Percentiles rank a stretch among this genome's conserved stretches.
Evolutionary conservation across 1,140 invertebrate species (phyloP).

Genomic region (Prorops nasuta): DNA sequence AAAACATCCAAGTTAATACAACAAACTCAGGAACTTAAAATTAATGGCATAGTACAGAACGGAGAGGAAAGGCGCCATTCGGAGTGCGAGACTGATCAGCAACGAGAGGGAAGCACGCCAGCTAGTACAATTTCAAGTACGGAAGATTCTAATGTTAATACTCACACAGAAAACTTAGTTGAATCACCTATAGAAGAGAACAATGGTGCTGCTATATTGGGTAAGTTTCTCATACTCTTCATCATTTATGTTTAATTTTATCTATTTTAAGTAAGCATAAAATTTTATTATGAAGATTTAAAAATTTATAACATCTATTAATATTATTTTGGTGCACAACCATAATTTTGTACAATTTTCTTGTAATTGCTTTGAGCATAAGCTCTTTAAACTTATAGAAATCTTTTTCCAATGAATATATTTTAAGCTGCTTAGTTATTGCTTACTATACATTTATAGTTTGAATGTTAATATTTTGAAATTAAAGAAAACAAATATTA

Average conservation of each 20-base stretch:
- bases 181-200: slow-evolving; percentile 44
- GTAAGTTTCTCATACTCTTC: slow-evolving; percentile 34
- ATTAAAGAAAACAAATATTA: too few relatives aligned
- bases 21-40: slow-evolving; percentile 41
- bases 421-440: too few relatives aligned
- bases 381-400: too few relatives aligned
- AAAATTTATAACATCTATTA: too few relatives aligned
- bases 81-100: slow-evolving; percentile 44
- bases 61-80: slow-evolving; percentile 35
- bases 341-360: too few relatives aligned
- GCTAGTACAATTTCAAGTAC: slow-evolving; percentile 50
- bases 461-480: too few relatives aligned
- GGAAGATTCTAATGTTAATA: slow-evolving; percentile 46
- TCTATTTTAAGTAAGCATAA: slow-evolving; percentile 12
- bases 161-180: slow-evolving; percentile 36
- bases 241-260: slow-evolving; percentile 15
- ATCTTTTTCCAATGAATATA: too few relatives aligned
- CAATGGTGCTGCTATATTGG: slow-evolving; percentile 38
- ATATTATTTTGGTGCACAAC: too few relatives aligned
- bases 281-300: too few relatives aligned
- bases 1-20: slow-evolving; percentile 38
- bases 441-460: too few relatives aligned
- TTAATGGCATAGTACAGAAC: slow-evolving; percentile 45
- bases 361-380: too few relatives aligned
- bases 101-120: slow-evolving; percentile 49